Evolutionary conservation across 2,888 invertebrate genomes (phyloP).

Genomic region (Fragum whitleyi): DNA sequence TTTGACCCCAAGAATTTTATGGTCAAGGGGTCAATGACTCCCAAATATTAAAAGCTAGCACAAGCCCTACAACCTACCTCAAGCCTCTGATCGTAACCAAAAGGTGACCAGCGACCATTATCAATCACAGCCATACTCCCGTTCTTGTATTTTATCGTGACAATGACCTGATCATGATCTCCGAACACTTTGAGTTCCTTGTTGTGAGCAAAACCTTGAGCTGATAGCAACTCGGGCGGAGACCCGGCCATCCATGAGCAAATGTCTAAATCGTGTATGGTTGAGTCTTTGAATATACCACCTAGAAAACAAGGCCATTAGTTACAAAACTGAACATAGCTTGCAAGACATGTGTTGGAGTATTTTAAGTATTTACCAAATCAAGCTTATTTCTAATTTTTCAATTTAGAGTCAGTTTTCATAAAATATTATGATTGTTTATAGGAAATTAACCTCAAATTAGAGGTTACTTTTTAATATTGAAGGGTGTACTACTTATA

Average conservation of each 20-base stretch:
- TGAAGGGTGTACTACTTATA: too few species aligned
- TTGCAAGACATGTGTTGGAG: constrained; percentile 14
- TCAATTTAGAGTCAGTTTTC: too few species aligned
- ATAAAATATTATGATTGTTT: too few species aligned
- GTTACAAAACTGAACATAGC: too few species aligned
- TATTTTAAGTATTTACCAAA: background rate
- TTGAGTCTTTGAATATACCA: constrained; percentile 90
- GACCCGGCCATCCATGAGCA: constrained; percentile 89
- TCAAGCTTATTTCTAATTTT: too few species aligned
- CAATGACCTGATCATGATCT: constrained; percentile 89
- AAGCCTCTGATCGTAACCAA: constrained; percentile 90
- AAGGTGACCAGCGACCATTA: constrained; percentile 88
- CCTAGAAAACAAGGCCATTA: constrained; percentile 85
- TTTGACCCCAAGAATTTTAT: too few species aligned
- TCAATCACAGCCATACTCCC: constrained; percentile 89
- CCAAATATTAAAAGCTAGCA: too few species aligned
- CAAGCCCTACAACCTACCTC: too few species aligned
- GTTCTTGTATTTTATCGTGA: constrained; percentile 88
- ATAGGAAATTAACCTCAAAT: too few species aligned
- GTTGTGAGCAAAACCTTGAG: constrained; percentile 87
- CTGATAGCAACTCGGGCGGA: constrained; percentile 88
- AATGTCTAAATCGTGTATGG: constrained; percentile 90
- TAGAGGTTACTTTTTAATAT: too few species aligned
- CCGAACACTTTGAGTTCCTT: constrained; percentile 88
- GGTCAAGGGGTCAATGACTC: too few species aligned